Base-by-base conservation (phyloP, 2,113 vertebrate species). In the Zapornia atra region DNA sequence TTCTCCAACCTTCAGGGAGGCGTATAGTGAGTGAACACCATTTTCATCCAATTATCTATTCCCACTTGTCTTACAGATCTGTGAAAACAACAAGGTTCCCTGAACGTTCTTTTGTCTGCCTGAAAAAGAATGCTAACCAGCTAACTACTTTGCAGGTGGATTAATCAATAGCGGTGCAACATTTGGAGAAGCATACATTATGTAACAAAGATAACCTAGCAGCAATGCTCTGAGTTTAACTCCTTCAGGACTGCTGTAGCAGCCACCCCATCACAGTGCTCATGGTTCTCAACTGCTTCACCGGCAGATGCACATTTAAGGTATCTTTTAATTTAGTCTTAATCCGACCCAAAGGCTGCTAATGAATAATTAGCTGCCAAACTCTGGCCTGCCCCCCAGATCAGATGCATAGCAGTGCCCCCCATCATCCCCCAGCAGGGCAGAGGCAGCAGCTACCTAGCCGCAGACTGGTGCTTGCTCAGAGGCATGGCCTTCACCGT, bases 391-490 rank as follows among this genome's bases (percentile, higher is more conserved):
- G 34, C 11, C 10, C 12, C 34, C 8, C 12, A 8, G 9, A 2
- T 11, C 19, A 15, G n/a, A 1, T 12, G 8, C 0, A 0, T 6
- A 0, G 2, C 20, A 11, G 29, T 3, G 26, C 33, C 28, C n/a
- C 31, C 53, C 3, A 18, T 1, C 36, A 48, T 1, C 44, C 6
- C 8, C 14, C 31, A 0, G n/a, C 33, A 10, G 14, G 5, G 44
- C 61, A 4, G 0, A 8, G 48, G 50, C 6, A 2, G 50, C 28
- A 18, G 11, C 15, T 34, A 36, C n/a, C 20, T 1, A 1, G 36
- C 38, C 8, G 1, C 22, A 34, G 29, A 6, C 2, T 1, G 1
- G 17, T 1, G 1, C 5, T 2, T 5, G 12, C 18, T 36, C 7
- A 1, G 15, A 22, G 33, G 22, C 33, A 5, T 28, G 25, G 42